These are phyloP conservation scores for Hydroisotoma schaefferi DNA, from an alignment of 2,888 invertebrate genomes.

Conservation along the genomic window DNA sequence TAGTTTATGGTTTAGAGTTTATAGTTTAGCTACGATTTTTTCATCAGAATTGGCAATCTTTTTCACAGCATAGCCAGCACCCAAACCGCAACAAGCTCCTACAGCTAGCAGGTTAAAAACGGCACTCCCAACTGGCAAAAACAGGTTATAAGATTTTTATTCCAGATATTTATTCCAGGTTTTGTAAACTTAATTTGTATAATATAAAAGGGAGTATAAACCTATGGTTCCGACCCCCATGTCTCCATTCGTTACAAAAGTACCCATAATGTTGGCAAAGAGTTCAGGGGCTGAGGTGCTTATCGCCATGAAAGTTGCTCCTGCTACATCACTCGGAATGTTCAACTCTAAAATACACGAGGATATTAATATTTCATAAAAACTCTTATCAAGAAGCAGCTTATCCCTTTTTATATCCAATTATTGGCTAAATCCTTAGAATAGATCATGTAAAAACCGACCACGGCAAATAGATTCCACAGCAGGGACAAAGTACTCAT, in stretches of 20 bases:
- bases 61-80: constrained; percentile 34
- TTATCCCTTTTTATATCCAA: no score
- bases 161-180: no score
- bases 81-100: constrained; percentile 49
- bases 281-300: constrained; percentile 83
- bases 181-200: no score
- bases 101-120: constrained; percentile 52
- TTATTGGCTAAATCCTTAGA: no score
- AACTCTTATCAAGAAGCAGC: no score
- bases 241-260: constrained; percentile 78
- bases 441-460: no score
- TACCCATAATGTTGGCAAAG: constrained; percentile 60
- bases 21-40: constrained; percentile 14
- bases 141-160: no score
- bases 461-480: constrained; percentile 63
- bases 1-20: not conserved
- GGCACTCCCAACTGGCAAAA: constrained; percentile 50
- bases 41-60: constrained; percentile 20
- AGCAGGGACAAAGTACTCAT: constrained; percentile 65
- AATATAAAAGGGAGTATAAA: no score
- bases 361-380: no score
- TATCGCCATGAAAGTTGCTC: constrained; percentile 67
- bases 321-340: constrained; percentile 83
- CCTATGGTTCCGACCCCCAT: constrained; percentile 55
- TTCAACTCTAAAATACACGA: constrained; percentile 65